phyloP scores from a whole-genome alignment of 2,888 invertebrate species.

The Papilio protenor region DNA sequence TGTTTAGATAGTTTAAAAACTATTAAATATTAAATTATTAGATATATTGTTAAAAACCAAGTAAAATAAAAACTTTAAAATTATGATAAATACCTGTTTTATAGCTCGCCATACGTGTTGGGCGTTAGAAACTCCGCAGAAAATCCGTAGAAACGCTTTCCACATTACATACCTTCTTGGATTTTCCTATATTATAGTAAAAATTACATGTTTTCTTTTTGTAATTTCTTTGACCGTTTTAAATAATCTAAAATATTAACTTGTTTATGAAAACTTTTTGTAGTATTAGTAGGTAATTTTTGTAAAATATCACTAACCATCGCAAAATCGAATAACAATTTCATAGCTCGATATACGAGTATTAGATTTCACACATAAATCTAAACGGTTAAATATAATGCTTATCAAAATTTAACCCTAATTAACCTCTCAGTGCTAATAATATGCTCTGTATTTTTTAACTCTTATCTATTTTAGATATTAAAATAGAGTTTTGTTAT shows the following conservation, averaged over 20 bases:
- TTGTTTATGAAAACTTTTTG: no score
- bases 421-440: slow-evolving; percentile 33
- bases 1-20: neutral
- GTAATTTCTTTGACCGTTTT: neutral
- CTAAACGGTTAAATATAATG: slow-evolving; percentile 13
- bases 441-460: slow-evolving; percentile 27
- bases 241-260: no score
- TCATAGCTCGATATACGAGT: neutral
- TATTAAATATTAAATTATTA: no score
- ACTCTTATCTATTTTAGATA: slow-evolving; percentile 8
- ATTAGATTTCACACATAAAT: slow-evolving; percentile 20
- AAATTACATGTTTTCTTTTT: neutral
- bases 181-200: neutral
- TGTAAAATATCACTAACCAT: neutral
- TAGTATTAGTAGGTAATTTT: neutral
- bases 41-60: neutral
- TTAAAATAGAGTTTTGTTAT: slow-evolving; percentile 16
- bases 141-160: slow-evolving; percentile 1
- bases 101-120: neutral
- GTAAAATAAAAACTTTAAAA: neutral
- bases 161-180: neutral
- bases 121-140: neutral
- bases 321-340: neutral
- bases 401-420: slow-evolving; percentile 28
- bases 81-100: neutral